Evolutionary conservation across 2,797 vertebrate genomes (phyloP), one percentile per base, ranked within the genome.

Genomic region (Thripadectes ignobilis): DNA sequence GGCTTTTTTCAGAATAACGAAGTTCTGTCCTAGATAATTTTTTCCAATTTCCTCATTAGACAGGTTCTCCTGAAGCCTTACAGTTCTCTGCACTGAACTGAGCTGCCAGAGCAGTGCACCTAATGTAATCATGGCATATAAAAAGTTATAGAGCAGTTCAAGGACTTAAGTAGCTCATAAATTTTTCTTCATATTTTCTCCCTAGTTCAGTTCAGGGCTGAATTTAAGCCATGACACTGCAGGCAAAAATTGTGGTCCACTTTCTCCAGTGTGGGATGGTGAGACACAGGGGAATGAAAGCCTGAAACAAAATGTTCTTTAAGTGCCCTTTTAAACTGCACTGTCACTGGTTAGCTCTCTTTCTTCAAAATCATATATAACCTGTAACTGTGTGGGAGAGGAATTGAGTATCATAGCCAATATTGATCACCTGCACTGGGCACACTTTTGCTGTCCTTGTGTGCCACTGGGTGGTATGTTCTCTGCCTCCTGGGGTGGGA

Each of bases 141-240:
- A 93, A 94, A 93, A 76, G 92, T 94, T 94, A 94, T 82, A 96
- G 94, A 94, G 84, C 94, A 90, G 92, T 89, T 95, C 94, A 96
- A 96, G 95, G 91, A 71, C 92, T 96, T 95, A 92, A 90, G 94
- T 95, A 97, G 95, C 95, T 95, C 93, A 14, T 96, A 96, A 95
- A 96, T 97, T 96, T 95, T 69, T 69, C 88, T 93, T 94, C 90
- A 38, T 90, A 80, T 87, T 94, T 94, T 92, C 76, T 95, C 66
- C 36, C 67, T 51, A 34, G 82, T 88, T 93, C 88, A 71, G 34
- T 62, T 84, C 45, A 46, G 83, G 82, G 76, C 68, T 77, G 81
- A 92, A 77, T 51, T 88, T 45, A 80, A 94, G 74, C 72, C 23
- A 15, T 0, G 1, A 30, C 41, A 21, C 45, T 86, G 43, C 73